Base-by-base conservation (phyloP, 2,888 invertebrate genomes). In the Diabrotica balteata region DNA sequence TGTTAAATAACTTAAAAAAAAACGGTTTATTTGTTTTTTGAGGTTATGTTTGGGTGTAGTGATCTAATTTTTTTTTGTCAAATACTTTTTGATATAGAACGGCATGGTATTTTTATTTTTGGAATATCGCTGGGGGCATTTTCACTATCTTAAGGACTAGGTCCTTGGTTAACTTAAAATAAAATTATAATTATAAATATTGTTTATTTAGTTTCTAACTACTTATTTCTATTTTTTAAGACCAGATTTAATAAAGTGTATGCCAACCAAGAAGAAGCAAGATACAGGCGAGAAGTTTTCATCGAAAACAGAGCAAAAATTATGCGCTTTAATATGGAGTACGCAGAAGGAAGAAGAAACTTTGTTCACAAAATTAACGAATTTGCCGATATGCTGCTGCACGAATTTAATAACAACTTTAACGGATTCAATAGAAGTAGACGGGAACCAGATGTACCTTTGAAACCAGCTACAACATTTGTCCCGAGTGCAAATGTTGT, bases 361-460 rank as follows among this genome's bases (percentile, higher is more conserved):
- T 84, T 80, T 73, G 79, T 80, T 3, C 80, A 81, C 68, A 78
- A 80, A 63, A 62, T 84, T 5, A 84, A 84, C 71, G 73, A 76
- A 7, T 84, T 75, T 68, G 81, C 80, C 0, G 84, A 84, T 71
- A 73, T 83, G 78, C 73, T 84, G 4, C 76, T 77, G 9, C 80
- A 82, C 61, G 84, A 84, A 70, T 84, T 84, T 73, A 79, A 78
- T 60, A 60, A 70, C 5, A 66, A 75, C 6, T 53, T 83, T 6
- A 84, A 84, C 71, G 84, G 84, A n/a, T 83, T 81, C 65, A 83
- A 83, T 62, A 72, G 78, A 10, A 76, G 77, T 80, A 89, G 49
- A 17, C n/a, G 8, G 7, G 54, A 47, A 8, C 64, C 62, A 5
- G 7, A 44, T 17, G 62, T 55, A 8, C 45, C 59, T 1, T 66